Evolutionary conservation across 2,113 vertebrate species (phyloP).

Genomic region (Lipotes vexillifer): DNA sequence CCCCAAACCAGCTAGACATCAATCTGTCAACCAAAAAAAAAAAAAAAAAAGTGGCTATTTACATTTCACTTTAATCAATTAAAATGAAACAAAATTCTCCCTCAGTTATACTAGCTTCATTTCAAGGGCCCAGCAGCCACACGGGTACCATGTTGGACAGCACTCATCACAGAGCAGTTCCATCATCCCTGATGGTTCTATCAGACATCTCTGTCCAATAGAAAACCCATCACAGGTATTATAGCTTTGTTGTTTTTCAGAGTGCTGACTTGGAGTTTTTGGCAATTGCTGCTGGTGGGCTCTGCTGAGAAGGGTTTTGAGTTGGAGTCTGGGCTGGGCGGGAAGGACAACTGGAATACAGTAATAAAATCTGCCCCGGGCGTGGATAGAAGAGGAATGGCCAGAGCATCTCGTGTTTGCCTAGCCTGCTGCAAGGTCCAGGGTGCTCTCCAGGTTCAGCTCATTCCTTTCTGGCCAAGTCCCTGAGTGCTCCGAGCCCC

Average conservation of each 20-base stretch:
- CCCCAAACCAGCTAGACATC: not conserved
- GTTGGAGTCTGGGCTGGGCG: not conserved
- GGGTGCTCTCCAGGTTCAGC: not conserved
- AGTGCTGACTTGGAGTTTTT: not conserved
- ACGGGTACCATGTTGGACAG: accelerated
- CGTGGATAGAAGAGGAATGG: accelerated
- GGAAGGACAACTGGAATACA: not conserved
- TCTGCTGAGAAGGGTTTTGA: not conserved
- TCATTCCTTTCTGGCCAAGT: no score
- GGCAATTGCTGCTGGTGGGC: not conserved
- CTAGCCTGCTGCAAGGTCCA: not conserved
- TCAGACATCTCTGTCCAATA: accelerated
- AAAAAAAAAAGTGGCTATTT: not conserved
- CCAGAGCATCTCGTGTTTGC: not conserved
- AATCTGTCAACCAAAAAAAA: no score
- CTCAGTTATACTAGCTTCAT: accelerated
- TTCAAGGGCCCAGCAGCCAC: no score
- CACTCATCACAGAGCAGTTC: accelerated
- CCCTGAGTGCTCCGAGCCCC: not conserved
- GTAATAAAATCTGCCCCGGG: not conserved
- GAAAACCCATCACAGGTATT: not conserved
- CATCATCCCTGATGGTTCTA: accelerated
- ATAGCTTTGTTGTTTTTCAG: not conserved
- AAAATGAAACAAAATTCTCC: not conserved
- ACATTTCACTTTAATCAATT: not conserved